phyloP scores from a whole-genome alignment of 2,888 invertebrate species.

The Temnothorax ravouxi region DNA sequence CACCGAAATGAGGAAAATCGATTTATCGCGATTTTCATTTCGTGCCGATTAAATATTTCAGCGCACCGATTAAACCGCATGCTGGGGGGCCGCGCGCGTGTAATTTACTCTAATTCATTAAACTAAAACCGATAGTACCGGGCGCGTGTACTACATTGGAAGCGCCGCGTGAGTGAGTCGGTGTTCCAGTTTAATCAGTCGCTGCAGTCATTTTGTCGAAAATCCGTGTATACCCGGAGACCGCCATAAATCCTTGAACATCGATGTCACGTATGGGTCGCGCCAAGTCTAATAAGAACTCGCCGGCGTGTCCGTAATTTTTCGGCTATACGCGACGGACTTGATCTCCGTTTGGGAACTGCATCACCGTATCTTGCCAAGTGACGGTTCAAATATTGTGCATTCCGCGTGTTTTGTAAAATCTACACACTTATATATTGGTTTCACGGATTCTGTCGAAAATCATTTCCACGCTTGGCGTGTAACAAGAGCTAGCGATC shows the following conservation, averaged over 20 bases:
- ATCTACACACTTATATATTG: neutral
- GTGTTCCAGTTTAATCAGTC: constrained; percentile 60
- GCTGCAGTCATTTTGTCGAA: constrained; percentile 54
- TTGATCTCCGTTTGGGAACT: constrained; percentile 28
- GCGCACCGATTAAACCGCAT: constrained; percentile 59
- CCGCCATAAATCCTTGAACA: constrained; percentile 35
- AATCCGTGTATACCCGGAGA: constrained; percentile 36
- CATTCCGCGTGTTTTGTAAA: constrained; percentile 12
- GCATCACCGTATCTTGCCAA: constrained; percentile 28
- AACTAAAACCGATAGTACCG: constrained; percentile 61
- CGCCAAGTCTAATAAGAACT: constrained; percentile 37
- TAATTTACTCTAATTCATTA: constrained; percentile 73
- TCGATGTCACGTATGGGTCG: constrained; percentile 30
- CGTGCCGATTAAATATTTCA: constrained; percentile 64
- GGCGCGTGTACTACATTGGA: constrained; percentile 41
- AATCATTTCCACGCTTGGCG: neutral
- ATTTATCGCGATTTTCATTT: constrained; percentile 58
- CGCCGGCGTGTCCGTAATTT: constrained; percentile 28
- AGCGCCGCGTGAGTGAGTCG: constrained; percentile 30
- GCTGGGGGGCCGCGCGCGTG: constrained; percentile 40
- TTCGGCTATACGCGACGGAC: constrained; percentile 16
- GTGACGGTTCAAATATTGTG: constrained; percentile 23
- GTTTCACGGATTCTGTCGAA: neutral
- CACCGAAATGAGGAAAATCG: constrained; percentile 35
- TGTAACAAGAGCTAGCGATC: neutral